Percentiles rank a stretch among this genome's conserved stretches.
Conservation (phyloP, 2,888 invertebrate species). For the Pteria penguin region DNA sequence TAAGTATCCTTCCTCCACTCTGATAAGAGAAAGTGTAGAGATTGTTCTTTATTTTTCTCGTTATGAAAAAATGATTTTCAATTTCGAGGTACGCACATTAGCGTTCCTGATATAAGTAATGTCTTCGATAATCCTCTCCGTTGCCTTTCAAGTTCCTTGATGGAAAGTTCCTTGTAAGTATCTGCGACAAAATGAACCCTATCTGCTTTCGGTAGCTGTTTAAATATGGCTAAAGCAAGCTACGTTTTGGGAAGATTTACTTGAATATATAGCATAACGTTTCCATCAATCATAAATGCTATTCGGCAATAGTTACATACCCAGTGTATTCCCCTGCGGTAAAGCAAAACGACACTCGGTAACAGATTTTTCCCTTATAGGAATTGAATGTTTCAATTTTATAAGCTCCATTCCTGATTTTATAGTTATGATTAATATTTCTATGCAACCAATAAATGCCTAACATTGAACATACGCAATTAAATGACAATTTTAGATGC, state of each 20-base stretch:
- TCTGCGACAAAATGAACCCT: not conserved
- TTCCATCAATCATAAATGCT: slow-evolving; percentile 32
- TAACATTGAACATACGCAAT: no score
- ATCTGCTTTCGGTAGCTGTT: not conserved
- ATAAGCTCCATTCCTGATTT: no score
- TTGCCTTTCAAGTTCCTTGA: not conserved
- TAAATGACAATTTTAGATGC: no score
- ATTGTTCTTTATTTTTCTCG: not conserved
- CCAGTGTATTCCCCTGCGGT: no score
- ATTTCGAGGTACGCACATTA: not conserved
- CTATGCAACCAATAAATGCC: no score
- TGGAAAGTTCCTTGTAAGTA: not conserved
- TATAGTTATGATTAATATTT: no score
- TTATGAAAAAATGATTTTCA: not conserved
- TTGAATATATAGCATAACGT: slow-evolving; percentile 28
- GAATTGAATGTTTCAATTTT: no score
- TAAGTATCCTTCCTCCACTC: not conserved
- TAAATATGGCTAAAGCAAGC: not conserved
- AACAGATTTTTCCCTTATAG: no score
- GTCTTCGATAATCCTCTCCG: not conserved
- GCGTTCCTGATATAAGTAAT: not conserved
- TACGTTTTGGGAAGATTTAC: slow-evolving; percentile 12
- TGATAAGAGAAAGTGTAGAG: not conserved
- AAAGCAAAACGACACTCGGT: no score
- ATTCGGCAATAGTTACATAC: no score